phyloP scores from a whole-genome alignment of 2,797 vertebrate genomes.

The Phataginus tricuspis region DNA sequence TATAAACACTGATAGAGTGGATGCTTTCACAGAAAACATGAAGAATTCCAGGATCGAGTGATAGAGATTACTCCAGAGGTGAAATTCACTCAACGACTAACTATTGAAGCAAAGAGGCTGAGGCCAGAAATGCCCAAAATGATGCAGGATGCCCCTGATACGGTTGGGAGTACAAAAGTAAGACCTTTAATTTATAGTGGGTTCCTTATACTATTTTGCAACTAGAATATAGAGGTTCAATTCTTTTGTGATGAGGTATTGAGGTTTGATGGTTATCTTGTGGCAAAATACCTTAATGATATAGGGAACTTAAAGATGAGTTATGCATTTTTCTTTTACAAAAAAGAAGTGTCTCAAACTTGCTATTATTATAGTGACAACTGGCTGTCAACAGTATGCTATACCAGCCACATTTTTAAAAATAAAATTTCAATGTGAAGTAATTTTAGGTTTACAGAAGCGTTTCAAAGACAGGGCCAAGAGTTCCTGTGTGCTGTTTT shows the following conservation, averaged over 20 bases:
- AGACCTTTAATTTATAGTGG: background rate
- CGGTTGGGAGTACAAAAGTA: slow-evolving; percentile 44
- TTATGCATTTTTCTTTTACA: background rate
- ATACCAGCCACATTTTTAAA: background rate
- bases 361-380: background rate
- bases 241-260: background rate
- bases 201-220: background rate
- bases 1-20: background rate
- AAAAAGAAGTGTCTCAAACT: slow-evolving; percentile 13
- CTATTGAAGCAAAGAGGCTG: background rate
- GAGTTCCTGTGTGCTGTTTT: background rate
- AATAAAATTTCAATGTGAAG: background rate
- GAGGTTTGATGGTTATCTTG: background rate
- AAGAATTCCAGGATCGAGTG: slow-evolving; percentile 23
- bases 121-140: background rate
- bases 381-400: background rate
- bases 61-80: background rate
- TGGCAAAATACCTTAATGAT: background rate
- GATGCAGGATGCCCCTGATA: background rate
- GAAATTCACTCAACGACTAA: background rate
- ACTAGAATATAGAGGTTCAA: background rate
- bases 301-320: background rate
- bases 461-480: background rate
- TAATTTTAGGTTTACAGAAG: background rate
- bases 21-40: background rate